Evolutionary conservation across 2,888 invertebrate genomes (phyloP).

Genomic region (Amblyjoppa fuscipennis): DNA sequence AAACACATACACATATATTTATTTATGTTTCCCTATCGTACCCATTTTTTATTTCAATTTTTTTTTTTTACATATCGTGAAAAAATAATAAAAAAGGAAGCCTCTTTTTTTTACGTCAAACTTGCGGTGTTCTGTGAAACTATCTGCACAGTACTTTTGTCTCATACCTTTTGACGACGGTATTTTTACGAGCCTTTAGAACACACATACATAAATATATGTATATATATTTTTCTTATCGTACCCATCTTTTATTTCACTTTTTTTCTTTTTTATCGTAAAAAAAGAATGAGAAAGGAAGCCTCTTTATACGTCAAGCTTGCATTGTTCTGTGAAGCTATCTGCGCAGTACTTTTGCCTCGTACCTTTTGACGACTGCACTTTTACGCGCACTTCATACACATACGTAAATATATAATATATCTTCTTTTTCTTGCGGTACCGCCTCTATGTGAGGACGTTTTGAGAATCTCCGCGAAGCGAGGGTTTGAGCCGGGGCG

Average conservation of each 20-base stretch:
- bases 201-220: not conserved
- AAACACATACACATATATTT: not conserved
- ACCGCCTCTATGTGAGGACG: too few relatives aligned
- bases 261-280: not conserved
- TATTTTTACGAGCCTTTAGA: not conserved
- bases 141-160: not conserved
- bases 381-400: not conserved
- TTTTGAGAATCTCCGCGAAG: too few relatives aligned
- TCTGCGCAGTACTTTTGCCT: not conserved
- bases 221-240: not conserved
- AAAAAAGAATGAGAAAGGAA: not conserved
- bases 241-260: not conserved
- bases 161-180: not conserved
- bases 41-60: not conserved
- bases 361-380: not conserved
- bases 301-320: not conserved
- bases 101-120: not conserved
- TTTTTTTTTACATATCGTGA: not conserved
- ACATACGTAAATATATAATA: not conserved
- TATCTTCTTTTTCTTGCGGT: not conserved
- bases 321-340: not conserved
- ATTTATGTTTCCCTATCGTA: too few relatives aligned
- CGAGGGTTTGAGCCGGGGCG: not conserved
- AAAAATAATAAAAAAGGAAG: not conserved
- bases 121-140: not conserved